A percentile compares a stretch with the other conserved stretches of the same genome.
phyloP scores from a whole-genome alignment of 2,113 vertebrate species.

The Hippocampus barbouri region DNA sequence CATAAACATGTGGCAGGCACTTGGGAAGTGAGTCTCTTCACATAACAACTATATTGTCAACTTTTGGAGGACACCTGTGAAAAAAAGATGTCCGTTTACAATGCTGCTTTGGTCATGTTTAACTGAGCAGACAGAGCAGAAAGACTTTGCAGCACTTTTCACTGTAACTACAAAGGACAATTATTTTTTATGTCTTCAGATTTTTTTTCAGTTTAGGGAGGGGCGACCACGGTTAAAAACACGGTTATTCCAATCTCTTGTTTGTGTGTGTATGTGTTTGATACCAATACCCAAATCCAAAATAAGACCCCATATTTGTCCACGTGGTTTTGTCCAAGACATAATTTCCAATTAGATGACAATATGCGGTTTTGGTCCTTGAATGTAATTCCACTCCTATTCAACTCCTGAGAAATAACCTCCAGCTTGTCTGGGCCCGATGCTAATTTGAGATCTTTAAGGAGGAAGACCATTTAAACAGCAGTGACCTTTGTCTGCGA shows the following conservation, averaged over 20 bases:
- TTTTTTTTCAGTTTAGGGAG: background rate
- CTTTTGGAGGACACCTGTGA: background rate
- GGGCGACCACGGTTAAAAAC: background rate
- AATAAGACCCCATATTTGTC: background rate
- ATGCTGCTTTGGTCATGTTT: too few relatives aligned
- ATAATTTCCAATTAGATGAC: background rate
- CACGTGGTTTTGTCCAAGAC: background rate
- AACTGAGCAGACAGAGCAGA: too few relatives aligned
- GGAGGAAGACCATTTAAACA: background rate
- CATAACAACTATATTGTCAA: background rate
- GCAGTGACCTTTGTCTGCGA: background rate
- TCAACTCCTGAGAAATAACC: background rate
- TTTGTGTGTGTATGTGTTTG: background rate
- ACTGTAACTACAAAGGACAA: background rate
- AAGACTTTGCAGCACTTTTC: background rate
- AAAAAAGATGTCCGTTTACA: background rate
- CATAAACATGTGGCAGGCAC: background rate
- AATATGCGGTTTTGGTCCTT: background rate
- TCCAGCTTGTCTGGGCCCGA: constrained; percentile 1
- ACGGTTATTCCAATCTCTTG: background rate
- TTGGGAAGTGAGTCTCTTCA: background rate
- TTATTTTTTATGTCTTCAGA: background rate
- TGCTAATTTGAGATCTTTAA: constrained; percentile 5
- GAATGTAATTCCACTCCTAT: constrained; percentile 5
- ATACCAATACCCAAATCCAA: background rate